Percentiles rank a stretch among this genome's conserved stretches.
These are phyloP conservation scores for Leptobrachium ailaonicum DNA, from an alignment of 2,113 vertebrate species.

Conservation along the genomic window DNA sequence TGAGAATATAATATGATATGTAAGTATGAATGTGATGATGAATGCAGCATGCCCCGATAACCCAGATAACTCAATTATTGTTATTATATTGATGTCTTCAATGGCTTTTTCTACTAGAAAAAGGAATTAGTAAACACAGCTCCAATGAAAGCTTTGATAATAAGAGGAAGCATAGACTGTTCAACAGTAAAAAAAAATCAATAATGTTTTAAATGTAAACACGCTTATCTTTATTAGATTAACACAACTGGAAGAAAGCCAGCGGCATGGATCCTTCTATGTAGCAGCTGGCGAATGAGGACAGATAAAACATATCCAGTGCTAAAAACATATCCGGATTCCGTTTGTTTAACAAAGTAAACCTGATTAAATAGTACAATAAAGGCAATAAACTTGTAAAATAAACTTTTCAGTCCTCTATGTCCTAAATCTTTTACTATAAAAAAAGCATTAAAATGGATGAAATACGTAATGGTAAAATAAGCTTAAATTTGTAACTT, in stretches of 20 bases:
- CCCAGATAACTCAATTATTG: not conserved
- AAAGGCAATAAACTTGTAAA: constrained; percentile 2
- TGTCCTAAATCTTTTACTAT: not conserved
- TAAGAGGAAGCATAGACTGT: constrained; percentile 22
- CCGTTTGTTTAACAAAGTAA: constrained; percentile 25
- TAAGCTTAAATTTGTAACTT: not conserved
- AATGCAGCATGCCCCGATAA: not conserved
- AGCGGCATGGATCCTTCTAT: constrained; percentile 17
- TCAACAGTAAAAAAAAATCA: constrained; percentile 26
- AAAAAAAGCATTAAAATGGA: not conserved
- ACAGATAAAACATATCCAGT: constrained; percentile 24
- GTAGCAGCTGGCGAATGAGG: constrained; percentile 17
- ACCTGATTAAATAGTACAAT: constrained; percentile 15
- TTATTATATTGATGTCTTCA: not conserved
- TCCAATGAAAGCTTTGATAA: constrained; percentile 19
- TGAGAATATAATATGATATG: not conserved
- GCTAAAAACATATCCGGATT: not conserved
- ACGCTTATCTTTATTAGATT: constrained; percentile 30
- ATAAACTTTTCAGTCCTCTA: not conserved
- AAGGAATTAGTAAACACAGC: constrained; percentile 8
- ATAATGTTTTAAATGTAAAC: constrained; percentile 36
- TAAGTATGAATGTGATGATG: not conserved
- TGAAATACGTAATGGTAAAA: not conserved
- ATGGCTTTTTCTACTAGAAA: not conserved
- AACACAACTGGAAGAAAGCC: constrained; percentile 34